Conservation (phyloP, 1,140 invertebrate species). For the Orussus abietinus region DNA sequence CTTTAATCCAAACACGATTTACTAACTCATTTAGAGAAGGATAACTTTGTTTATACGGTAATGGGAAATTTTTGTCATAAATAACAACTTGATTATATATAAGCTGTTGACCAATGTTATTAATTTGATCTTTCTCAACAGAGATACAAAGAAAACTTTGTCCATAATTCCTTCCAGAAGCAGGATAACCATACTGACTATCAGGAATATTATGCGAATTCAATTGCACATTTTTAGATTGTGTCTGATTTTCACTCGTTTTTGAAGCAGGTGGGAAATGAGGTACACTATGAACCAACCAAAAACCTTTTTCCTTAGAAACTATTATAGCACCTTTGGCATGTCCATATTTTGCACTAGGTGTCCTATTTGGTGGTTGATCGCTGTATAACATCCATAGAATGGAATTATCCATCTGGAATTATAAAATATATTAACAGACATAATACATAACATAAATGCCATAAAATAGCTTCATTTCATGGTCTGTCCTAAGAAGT, state of each 20-base stretch:
- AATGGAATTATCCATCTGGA: constrained; percentile 43
- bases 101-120: constrained; percentile 69
- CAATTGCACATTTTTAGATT: constrained; percentile 1
- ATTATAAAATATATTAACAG: too few species aligned
- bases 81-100: constrained; percentile 73
- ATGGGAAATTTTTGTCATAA: constrained; percentile 60
- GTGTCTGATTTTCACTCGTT: constrained; percentile 20
- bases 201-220: constrained; percentile 20
- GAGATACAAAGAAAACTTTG: constrained; percentile 87
- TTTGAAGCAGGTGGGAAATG: constrained; percentile 66
- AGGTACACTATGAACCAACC: constrained; percentile 90
- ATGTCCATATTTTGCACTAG: constrained; percentile 64
- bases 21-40: constrained; percentile 62
- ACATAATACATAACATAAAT: too few species aligned
- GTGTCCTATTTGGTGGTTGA: constrained; percentile 64
- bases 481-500: too few species aligned
- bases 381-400: constrained; percentile 81
- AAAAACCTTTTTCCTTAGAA: constrained; percentile 71
- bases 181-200: constrained; percentile 69
- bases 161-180: constrained; percentile 68
- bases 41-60: constrained; percentile 49
- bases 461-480: too few species aligned
- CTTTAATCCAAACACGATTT: constrained; percentile 57
- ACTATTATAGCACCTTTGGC: constrained; percentile 80
- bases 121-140: constrained; percentile 60